Evolutionary conservation across 1,140 invertebrate genomes (phyloP), one percentile per base, ranked within the genome.

Genomic region (Leptonema lineaticorne): DNA sequence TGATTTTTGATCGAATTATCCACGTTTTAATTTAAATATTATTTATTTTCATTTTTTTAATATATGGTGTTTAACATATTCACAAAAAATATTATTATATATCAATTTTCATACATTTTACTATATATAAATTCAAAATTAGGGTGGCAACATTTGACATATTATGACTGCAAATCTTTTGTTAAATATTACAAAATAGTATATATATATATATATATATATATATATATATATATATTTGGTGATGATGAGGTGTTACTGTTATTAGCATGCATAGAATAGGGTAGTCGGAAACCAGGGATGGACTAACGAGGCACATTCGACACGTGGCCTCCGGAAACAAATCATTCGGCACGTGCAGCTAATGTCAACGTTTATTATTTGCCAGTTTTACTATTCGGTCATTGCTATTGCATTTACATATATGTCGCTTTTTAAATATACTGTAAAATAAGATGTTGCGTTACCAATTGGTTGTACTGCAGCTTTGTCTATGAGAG

Each of bases 301-400:
- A 8, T 26, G 29, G 29, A 57, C 29, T 72, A 72, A 72, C 68
- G 67, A 72, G 68, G 28, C 65, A 64, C 57, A 69, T 69, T 69
- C 58, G 58, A 46, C 71, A 73, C 71, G 71, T 73, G 71, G 60
- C 68, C 11, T 24, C 29, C 46, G 68, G 68, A 69, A 69, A 72
- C 68, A 67, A 64, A 69, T 72, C 67, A 67, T 58, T 53, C 70
- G 53, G 57, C 71, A 73, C 71, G 71, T 73, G 71, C 11, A 64
- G 8, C 29, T 68, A 73, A 68, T 70, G 63, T 59, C 68, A 27
- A n/a, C n/a, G 53, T 58, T 69, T 57, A 72, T 69, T 69, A 72
- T 69, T 56, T 48, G 59, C 59, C 68, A 69, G 59, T 48, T 63
- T 59, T 50, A 70, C 37, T 9, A 41, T n/a, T n/a, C 37, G 37